These are phyloP conservation scores for Apolygus lucorum DNA, from an alignment of 1,140 invertebrate species.

Conservation along the genomic window DNA sequence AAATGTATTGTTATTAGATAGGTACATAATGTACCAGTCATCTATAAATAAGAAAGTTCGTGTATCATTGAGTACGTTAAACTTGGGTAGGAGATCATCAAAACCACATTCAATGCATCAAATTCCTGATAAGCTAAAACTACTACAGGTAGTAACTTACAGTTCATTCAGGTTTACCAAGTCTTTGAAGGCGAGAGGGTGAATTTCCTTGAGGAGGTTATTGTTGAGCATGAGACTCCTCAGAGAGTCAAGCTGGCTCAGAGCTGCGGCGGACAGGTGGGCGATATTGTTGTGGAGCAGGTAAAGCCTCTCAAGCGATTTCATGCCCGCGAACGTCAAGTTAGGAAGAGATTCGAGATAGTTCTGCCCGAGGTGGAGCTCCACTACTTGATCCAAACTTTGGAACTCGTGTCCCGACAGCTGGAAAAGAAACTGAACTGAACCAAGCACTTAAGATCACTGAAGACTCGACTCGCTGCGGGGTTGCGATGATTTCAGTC, in stretches of 20 bases:
- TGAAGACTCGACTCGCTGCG: not conserved
- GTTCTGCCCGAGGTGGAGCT: conserved; percentile 52
- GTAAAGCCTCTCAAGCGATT: conserved; percentile 47
- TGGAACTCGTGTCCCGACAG: conserved; percentile 43
- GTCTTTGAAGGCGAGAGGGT: conserved; percentile 44
- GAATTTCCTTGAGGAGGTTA: conserved; percentile 47
- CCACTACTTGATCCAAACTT: conserved; percentile 44
- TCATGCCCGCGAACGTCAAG: conserved; percentile 42
- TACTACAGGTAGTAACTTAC: too few species aligned
- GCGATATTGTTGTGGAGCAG: conserved; percentile 52
- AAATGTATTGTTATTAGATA: too few species aligned
- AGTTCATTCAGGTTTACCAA: conserved; percentile 43
- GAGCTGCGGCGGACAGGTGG: conserved; percentile 43
- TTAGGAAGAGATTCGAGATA: conserved; percentile 44
- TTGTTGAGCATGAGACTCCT: conserved; percentile 53
- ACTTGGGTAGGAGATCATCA: too few species aligned
- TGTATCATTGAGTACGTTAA: too few species aligned
- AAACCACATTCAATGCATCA: too few species aligned
- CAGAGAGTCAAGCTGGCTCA: conserved; percentile 47
- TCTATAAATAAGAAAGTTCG: too few species aligned
- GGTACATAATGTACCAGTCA: too few species aligned
- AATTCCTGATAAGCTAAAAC: too few species aligned
- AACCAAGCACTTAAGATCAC: not conserved
- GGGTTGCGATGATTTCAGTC: too few species aligned
- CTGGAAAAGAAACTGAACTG: conserved; percentile 35